Conservation (phyloP, 2,113 vertebrate species). For the Trogon surrucura region DNA sequence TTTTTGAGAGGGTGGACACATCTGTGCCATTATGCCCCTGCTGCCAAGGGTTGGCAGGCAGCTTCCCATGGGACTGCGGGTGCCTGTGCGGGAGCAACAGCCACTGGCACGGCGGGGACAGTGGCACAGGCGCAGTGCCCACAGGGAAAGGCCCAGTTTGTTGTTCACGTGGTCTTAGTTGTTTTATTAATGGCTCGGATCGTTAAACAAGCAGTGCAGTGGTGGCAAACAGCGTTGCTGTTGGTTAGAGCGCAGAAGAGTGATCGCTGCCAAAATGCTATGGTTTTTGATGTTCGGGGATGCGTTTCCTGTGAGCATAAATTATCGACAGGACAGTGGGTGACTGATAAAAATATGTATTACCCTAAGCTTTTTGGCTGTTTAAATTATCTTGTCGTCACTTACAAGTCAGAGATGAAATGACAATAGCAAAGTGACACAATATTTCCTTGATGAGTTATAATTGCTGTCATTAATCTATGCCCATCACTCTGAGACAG, state of each 20-base stretch:
- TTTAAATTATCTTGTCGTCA: not conserved
- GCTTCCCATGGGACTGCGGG: too few relatives aligned
- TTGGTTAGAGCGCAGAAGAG: not conserved
- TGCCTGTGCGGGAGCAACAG: too few relatives aligned
- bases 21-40: rapidly evolving
- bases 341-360: not conserved
- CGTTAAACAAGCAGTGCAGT: rapidly evolving
- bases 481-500: not conserved
- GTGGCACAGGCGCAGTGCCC: too few relatives aligned
- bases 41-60: too few relatives aligned
- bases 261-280: not conserved
- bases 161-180: rapidly evolving
- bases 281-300: not conserved
- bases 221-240: rapidly evolving
- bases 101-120: too few relatives aligned
- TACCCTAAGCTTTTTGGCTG: not conserved
- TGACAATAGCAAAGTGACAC: not conserved
- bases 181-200: rapidly evolving
- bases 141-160: too few relatives aligned
- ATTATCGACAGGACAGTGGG: not conserved
- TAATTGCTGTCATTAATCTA: not conserved
- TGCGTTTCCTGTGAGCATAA: not conserved
- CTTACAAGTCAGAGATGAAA: not conserved
- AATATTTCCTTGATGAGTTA: not conserved
- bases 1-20: too few relatives aligned